A percentile compares a stretch with the other conserved stretches of the same genome.
Conservation (phyloP, 2,888 invertebrate species). For the Serrognathus titanus region DNA sequence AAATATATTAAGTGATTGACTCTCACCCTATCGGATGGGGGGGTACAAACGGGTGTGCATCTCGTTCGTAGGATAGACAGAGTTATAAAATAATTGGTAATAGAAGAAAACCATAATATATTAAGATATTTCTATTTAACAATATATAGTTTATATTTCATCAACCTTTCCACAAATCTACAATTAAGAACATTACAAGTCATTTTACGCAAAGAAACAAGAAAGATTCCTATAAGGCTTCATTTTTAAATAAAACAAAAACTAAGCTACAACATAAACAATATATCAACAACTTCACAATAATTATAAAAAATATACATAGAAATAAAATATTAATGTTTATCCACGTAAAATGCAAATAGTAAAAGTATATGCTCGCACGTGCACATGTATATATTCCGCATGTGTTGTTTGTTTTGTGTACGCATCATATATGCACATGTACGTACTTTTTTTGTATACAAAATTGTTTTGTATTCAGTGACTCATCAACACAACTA, state of each 20-base stretch:
- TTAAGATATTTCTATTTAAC: slow-evolving; percentile 55
- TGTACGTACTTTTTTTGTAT: slow-evolving; percentile 19
- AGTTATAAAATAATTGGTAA: slow-evolving; percentile 19
- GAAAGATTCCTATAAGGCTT: slow-evolving; percentile 43
- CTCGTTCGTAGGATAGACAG: not conserved
- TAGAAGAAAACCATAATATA: slow-evolving; percentile 39
- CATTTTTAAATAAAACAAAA: slow-evolving; percentile 43
- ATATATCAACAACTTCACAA: slow-evolving; percentile 48
- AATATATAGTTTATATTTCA: slow-evolving; percentile 54
- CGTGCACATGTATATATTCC: slow-evolving; percentile 27
- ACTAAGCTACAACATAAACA: slow-evolving; percentile 49
- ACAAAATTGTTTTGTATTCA: slow-evolving; percentile 15
- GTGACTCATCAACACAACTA: slow-evolving; percentile 32
- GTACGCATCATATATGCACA: slow-evolving; percentile 19
- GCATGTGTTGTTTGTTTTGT: slow-evolving; percentile 9
- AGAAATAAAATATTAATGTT: slow-evolving; percentile 39
- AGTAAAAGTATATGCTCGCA: slow-evolving; percentile 28
- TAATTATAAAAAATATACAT: slow-evolving; percentile 44
- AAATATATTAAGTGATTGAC: no score
- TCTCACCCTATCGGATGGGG: not conserved
- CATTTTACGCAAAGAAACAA: slow-evolving; percentile 47
- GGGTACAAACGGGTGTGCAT: not conserved
- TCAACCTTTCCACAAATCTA: slow-evolving; percentile 55
- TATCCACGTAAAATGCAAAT: slow-evolving; percentile 48
- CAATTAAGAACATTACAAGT: slow-evolving; percentile 53